phyloP scores from a whole-genome alignment of 1,140 invertebrate genomes.

The Camponotus vicinus region DNA sequence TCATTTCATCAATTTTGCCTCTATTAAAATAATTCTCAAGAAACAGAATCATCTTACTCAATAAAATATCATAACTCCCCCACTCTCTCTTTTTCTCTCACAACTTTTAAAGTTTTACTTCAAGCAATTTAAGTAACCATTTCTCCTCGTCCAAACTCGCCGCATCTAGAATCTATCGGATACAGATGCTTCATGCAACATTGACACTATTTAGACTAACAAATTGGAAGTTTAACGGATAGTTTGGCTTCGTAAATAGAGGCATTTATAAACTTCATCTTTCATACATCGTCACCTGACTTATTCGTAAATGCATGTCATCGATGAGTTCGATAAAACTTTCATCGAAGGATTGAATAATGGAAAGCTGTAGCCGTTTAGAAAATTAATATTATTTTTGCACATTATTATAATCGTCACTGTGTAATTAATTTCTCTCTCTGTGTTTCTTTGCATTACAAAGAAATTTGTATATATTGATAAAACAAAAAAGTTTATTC shows the following conservation, averaged over 20 bases:
- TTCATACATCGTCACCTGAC: neutral
- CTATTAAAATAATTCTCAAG: neutral
- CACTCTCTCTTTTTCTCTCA: too few relatives aligned
- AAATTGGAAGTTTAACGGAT: slow-evolving; percentile 7
- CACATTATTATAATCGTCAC: neutral
- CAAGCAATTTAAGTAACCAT: slow-evolving; percentile 2
- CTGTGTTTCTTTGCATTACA: neutral
- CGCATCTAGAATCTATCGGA: neutral
- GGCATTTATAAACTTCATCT: slow-evolving; percentile 2
- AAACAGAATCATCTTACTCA: neutral
- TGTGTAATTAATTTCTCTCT: neutral
- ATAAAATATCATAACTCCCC: slow-evolving; percentile 4
- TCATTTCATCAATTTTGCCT: neutral
- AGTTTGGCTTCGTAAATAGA: neutral
- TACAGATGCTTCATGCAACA: neutral
- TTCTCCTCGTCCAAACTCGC: neutral
- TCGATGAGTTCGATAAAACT: neutral
- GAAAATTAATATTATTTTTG: neutral
- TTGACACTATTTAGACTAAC: neutral
- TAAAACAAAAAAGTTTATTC: neutral
- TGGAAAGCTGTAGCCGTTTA: neutral
- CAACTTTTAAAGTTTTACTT: neutral
- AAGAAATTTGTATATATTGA: neutral
- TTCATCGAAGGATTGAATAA: neutral
- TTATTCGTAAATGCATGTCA: slow-evolving; percentile 5